Base-by-base conservation (phyloP, 2,888 invertebrate species). In the Papilio demoleus region DNA sequence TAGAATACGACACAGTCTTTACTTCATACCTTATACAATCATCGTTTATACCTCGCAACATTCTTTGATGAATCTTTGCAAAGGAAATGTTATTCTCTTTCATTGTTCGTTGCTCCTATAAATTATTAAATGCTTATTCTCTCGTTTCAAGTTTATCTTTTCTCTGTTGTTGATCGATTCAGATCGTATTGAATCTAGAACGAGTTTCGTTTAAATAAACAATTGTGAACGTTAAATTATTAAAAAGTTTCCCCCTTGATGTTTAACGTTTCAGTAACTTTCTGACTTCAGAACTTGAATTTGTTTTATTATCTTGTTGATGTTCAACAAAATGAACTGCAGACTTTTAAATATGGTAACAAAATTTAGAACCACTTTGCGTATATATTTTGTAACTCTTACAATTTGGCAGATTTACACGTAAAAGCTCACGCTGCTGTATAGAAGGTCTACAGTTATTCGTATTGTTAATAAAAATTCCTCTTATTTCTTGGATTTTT, bases 1-100 rank as follows among this genome's bases (percentile, higher is more conserved):
- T 70, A 70, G 63, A 70, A 75, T 72, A 72, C 68, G 59, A 64
- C 64, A 27, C 24, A 68, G 68, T 65, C 65, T 60, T 42, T 60
- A 65, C 53, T 69, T 65, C 65, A 69, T 69, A 65, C 69, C 61
- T 65, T 65, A 69, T 69, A 53, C 65, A 69, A 53, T 69, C 69
- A 61, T 50, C 60, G 58, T 64, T 60, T 64, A 63, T 68, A 68
- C 50, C 50, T 59, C 27, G 42, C 53, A 36, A 68, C 50, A 65
- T 53, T 61, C 53, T 65, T 65, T 65, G 61, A 61, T 69, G 50
- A 69, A 68, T 68, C 63, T 62, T n/a, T 17, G 42, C 40, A 36
- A 45, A 62, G 27, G 62, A 34, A 56, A 42, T 27, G 60, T 66
- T 66, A 60, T n/a, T 59, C 36, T 36, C 59, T 27, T 19, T 36